phyloP scores from a whole-genome alignment of 1,140 invertebrate genomes.

The Macrotrachela quadricornifera region DNA sequence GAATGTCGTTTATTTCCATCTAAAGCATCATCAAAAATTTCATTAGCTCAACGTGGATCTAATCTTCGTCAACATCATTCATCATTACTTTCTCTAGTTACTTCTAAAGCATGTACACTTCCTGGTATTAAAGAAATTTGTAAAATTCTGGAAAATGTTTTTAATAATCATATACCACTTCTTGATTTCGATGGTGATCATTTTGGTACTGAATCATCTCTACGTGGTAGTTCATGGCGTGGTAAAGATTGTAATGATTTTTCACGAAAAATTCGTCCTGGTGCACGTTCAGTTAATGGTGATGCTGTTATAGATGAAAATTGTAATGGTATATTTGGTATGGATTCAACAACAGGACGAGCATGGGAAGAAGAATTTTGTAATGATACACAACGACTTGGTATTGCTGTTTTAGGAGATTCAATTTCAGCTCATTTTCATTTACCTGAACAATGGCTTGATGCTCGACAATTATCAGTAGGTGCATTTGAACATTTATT shows the following conservation, averaged over 20 bases:
- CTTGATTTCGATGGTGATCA: constrained; percentile 20
- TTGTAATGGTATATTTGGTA: constrained; percentile 34
- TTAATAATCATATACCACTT: constrained; percentile 14
- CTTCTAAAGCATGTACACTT: constrained; percentile 12
- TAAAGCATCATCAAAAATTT: too few relatives aligned
- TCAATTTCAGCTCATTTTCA: constrained; percentile 37
- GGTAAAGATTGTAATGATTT: constrained; percentile 33
- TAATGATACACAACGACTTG: constrained; percentile 17
- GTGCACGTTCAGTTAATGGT: constrained; percentile 17
- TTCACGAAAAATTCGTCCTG: constrained; percentile 25
- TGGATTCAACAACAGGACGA: constrained; percentile 16
- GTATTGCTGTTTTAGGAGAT: constrained; percentile 33
- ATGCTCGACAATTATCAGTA: constrained; percentile 12
- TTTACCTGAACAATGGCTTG: constrained; percentile 33
- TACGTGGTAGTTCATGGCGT: constrained; percentile 32
- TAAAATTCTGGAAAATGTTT: too few relatives aligned
- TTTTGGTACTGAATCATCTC: constrained; percentile 18
- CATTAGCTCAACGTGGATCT: constrained; percentile 3
- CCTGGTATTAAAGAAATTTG: too few relatives aligned
- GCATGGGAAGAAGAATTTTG: constrained; percentile 32
- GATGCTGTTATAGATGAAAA: constrained; percentile 29
- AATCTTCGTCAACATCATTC: constrained; percentile 10
- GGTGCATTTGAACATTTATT: constrained; percentile 21
- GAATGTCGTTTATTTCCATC: constrained; percentile 16
- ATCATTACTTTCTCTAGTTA: background rate